phyloP scores from a whole-genome alignment of 2,113 vertebrate genomes.

The Megaceryle torquata region DNA sequence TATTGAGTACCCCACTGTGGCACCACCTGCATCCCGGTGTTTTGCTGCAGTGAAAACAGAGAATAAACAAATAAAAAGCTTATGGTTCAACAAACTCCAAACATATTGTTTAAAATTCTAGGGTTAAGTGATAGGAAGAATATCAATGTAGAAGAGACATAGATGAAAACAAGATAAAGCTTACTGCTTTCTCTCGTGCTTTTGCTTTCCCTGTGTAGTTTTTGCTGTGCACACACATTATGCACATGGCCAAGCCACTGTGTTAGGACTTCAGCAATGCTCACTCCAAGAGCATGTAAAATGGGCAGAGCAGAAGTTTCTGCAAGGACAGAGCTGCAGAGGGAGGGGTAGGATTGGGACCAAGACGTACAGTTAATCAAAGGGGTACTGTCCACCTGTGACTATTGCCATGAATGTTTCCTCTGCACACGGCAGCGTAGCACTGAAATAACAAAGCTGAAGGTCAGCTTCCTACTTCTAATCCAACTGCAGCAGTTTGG shows the following conservation, averaged over 20 bases:
- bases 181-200: background rate
- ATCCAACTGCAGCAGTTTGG: background rate
- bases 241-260: background rate
- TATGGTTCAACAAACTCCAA: background rate
- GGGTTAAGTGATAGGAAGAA: background rate
- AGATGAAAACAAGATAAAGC: background rate
- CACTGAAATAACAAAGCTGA: background rate
- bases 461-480: background rate
- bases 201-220: background rate
- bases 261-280: background rate
- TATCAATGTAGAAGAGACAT: background rate
- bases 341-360: background rate
- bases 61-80: background rate
- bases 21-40: background rate
- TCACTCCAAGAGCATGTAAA: background rate
- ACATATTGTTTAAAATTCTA: background rate
- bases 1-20: background rate
- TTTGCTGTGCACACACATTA: background rate
- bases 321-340: background rate
- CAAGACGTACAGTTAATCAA: accelerated
- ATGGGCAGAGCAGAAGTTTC: background rate
- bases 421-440: background rate
- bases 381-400: background rate
- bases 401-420: background rate
- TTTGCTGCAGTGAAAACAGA: background rate